Evolutionary conservation across 2,888 invertebrate species (phyloP), one percentile per base, ranked within the genome.

Genomic region (Troides helena): DNA sequence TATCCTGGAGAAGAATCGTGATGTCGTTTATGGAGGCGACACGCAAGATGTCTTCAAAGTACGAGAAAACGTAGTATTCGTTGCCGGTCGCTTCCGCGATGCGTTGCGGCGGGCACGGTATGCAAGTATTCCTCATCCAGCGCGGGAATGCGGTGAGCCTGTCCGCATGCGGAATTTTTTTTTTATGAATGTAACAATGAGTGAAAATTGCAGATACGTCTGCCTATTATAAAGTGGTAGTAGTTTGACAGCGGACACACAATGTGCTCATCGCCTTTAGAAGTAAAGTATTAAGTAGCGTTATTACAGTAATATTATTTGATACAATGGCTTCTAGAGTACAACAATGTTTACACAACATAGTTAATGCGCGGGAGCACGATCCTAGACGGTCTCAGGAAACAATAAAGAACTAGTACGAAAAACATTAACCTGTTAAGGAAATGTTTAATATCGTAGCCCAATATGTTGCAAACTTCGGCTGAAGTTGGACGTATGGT

Each of bases 41-140:
- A 74, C 95, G 91, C 6, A 96, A 88, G 1, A 98, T 93, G 74
- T 98, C 98, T 72, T 97, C 95, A 78, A 95, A 97, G 87, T 95
- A 98, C 0, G 96, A 96, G 83, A 96, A 97, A 1, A 94, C 90
- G 75, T 95, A 94, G 70, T 93, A 93, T 73, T 92, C 92, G 69
- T 89, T 90, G 72, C 91, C 91, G 0, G 89, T 95, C 56, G 94
- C 93, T 2, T 94, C 93, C 0, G 92, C 89, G 12, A 94, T 86
- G 1, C 84, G 85, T 73, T 95, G 94, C 0, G 95, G 94, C 1
- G 94, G 93, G 72, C 96, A 96, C 57, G 95, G 94, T 0, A 97
- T 81, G 78, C 98, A 98, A 0, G 96, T 96, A 17, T 95, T 95
- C 76, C 95, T 93, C 96, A 97, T 96, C 98, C 98, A 98, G 12